Conservation (phyloP, 2,113 vertebrate genomes). For the Solenodon paradoxus region DNA sequence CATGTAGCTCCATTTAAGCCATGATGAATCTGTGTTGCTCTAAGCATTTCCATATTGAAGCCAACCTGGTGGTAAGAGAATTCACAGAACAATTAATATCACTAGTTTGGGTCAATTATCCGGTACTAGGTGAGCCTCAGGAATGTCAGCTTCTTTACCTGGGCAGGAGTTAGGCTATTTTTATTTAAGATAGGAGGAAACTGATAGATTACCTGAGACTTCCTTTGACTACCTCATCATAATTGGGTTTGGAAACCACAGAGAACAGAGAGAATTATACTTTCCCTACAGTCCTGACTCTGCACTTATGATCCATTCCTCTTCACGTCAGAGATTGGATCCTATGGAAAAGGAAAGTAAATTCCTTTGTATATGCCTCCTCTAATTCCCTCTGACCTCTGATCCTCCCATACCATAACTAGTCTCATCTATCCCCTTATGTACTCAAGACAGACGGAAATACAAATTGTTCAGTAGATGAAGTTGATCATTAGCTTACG, state of each 20-base stretch:
- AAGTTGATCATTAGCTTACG: not conserved
- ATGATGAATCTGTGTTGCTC: not conserved
- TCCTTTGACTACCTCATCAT: not conserved
- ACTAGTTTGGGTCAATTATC: not conserved
- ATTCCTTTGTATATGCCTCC: not conserved
- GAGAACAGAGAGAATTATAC: not conserved
- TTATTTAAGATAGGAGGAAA: not conserved
- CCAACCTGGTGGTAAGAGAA: not conserved
- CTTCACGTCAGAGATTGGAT: not conserved
- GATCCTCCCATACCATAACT: not conserved
- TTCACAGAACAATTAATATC: not conserved
- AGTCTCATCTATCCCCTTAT: not conserved
- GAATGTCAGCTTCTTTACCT: not conserved
- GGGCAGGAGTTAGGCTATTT: not conserved
- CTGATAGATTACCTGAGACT: not conserved
- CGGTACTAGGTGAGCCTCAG: not conserved
- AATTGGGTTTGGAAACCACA: not conserved
- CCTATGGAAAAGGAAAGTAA: not conserved
- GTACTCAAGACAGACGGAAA: not conserved
- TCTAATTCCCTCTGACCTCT: not conserved
- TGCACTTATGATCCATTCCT: not conserved
- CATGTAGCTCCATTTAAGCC: not conserved
- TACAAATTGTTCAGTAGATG: not conserved
- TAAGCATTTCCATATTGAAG: not conserved
- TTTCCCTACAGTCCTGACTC: not conserved